Conservation (phyloP, 2,888 invertebrate species). For the Mechanitis mazaeus region DNA sequence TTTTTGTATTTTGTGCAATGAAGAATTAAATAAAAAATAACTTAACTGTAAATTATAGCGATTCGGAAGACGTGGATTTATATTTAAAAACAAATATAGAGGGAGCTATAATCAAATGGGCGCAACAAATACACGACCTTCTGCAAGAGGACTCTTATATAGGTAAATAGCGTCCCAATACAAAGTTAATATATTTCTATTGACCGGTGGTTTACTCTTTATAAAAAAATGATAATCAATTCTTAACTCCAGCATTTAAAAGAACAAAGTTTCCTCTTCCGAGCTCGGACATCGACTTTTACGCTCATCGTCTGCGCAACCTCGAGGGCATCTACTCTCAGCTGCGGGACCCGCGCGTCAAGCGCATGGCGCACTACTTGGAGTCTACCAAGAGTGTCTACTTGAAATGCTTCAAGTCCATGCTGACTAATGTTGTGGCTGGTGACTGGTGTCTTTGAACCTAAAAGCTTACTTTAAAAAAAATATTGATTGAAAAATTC, state of each 20-base stretch:
- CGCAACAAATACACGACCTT: conserved; percentile 85
- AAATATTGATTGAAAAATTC: too few species aligned
- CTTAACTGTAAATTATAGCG: conserved; percentile 41
- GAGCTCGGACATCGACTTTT: conserved; percentile 84
- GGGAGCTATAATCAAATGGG: conserved; percentile 91
- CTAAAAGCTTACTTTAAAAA: background rate
- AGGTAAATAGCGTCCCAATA: conserved; percentile 37
- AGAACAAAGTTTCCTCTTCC: conserved; percentile 84
- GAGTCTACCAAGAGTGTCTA: conserved; percentile 89
- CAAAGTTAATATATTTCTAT: background rate
- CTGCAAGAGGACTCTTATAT: conserved; percentile 84
- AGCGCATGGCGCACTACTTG: conserved; percentile 87
- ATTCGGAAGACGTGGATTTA: conserved; percentile 78
- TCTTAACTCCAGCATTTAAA: conserved; percentile 69
- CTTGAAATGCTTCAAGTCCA: conserved; percentile 83
- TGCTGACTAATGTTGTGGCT: conserved; percentile 86
- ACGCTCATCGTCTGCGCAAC: conserved; percentile 86
- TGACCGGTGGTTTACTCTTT: background rate
- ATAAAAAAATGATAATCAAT: background rate
- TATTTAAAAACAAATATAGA: conserved; percentile 89
- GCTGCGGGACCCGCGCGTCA: conserved; percentile 86
- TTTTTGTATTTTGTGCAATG: too few species aligned
- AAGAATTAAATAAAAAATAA: too few species aligned
- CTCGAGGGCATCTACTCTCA: conserved; percentile 92
- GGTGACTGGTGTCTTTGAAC: conserved; percentile 59